phyloP scores from a whole-genome alignment of 2,888 invertebrate species.

The Seladonia tumulorum region DNA sequence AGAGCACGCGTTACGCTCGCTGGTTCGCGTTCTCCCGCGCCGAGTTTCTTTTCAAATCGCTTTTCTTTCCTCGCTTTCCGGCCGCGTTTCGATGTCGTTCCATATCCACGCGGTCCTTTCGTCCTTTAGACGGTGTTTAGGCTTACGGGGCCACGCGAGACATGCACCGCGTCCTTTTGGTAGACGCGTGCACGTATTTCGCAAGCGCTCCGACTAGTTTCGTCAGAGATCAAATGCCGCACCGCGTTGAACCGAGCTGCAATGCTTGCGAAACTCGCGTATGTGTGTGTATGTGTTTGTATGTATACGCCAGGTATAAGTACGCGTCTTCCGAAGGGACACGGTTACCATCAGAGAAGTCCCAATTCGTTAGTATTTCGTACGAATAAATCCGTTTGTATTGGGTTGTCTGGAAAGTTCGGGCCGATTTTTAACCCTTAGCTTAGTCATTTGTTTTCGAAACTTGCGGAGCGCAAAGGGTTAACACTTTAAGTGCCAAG shows the following conservation, averaged over 20 bases:
- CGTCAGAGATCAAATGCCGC: neutral
- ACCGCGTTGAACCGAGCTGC: neutral
- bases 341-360: neutral
- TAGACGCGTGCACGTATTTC: neutral
- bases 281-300: neutral
- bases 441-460: too few species aligned
- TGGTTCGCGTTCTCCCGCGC: too few species aligned
- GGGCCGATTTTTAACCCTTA: too few species aligned
- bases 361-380: too few species aligned
- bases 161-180: neutral
- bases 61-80: too few species aligned
- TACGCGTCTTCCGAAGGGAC: neutral
- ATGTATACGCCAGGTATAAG: too few species aligned
- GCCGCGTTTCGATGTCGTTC: neutral
- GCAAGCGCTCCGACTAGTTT: neutral
- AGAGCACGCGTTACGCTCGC: neutral
- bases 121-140: neutral
- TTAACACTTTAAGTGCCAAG: too few species aligned
- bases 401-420: too few species aligned
- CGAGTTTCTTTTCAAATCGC: too few species aligned
- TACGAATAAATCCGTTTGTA: too few species aligned
- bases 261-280: neutral
- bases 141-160: neutral
- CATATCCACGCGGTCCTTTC: neutral
- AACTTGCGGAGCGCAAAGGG: too few species aligned